phyloP scores from a whole-genome alignment of 2,888 invertebrate species.

The Euzetes globulus region DNA sequence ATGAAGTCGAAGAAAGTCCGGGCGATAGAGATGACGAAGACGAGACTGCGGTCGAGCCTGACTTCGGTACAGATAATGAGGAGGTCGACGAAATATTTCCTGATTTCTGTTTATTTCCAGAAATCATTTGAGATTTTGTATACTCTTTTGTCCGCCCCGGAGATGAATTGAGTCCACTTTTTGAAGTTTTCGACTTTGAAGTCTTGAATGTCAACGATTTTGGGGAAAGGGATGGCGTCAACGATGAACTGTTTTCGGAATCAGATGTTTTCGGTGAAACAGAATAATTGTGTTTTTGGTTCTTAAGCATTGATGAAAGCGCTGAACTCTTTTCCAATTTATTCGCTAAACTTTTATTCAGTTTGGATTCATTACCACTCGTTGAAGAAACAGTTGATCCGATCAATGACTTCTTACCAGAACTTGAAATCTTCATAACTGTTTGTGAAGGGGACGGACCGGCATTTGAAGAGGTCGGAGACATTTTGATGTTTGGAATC shows the following conservation, averaged over 20 bases:
- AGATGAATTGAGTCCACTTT: constrained; percentile 1
- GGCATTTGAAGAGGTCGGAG: constrained; percentile 33
- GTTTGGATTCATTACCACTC: constrained; percentile 29
- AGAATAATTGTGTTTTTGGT: constrained; percentile 20
- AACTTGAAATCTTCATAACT: constrained; percentile 36
- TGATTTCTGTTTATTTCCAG: background rate
- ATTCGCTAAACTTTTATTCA: background rate
- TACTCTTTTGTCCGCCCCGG: constrained; percentile 7
- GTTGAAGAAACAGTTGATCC: constrained; percentile 20
- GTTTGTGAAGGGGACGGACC: constrained; percentile 37
- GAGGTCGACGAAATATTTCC: constrained; percentile 36
- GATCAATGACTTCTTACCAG: constrained; percentile 22
- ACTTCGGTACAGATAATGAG: constrained; percentile 29
- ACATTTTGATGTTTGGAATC: constrained; percentile 26
- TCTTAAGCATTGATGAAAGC: constrained; percentile 35
- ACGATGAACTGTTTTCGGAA: constrained; percentile 33
- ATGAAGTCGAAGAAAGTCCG: constrained; percentile 12
- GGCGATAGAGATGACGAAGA: constrained; percentile 37
- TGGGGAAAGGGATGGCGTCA: constrained; percentile 34
- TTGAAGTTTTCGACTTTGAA: constrained; percentile 22
- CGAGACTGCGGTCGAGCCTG: background rate
- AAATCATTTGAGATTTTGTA: background rate
- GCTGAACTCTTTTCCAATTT: constrained; percentile 36
- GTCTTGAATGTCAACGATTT: background rate
- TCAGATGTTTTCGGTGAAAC: constrained; percentile 36